A percentile compares a stretch with the other conserved stretches of the same genome.
Conservation (phyloP, 2,888 invertebrate species). For the Chaitophorus viminalis region DNA sequence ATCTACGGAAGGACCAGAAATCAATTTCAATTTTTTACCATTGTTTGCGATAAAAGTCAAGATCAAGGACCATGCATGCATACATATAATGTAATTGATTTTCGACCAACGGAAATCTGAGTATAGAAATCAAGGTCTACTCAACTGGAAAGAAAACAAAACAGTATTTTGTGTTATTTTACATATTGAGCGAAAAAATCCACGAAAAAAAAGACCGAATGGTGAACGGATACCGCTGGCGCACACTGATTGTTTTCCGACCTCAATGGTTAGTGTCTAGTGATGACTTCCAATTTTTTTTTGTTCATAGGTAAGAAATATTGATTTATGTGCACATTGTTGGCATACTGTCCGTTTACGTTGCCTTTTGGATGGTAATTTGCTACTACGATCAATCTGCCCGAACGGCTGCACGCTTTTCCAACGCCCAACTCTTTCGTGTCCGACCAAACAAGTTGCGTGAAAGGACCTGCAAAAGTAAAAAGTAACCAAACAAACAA, state of each 20-base stretch:
- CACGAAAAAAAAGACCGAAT: neutral
- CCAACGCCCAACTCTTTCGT: constrained; percentile 83
- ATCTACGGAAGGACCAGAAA: no score
- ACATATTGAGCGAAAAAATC: neutral
- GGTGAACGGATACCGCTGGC: neutral
- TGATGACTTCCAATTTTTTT: constrained; percentile 19
- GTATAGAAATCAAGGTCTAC: no score
- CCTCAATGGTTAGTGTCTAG: neutral
- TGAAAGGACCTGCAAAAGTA: constrained; percentile 79
- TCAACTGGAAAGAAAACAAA: no score
- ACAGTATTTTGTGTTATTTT: no score
- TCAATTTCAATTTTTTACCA: no score
- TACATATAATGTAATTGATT: no score
- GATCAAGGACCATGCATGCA: no score
- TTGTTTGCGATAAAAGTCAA: no score
- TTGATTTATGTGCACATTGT: constrained; percentile 72
- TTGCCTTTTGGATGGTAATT: constrained; percentile 87
- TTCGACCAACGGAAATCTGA: no score
- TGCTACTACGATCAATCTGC: constrained; percentile 84
- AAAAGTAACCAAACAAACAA: neutral
- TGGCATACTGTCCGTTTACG: constrained; percentile 77
- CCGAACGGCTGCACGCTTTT: constrained; percentile 80
- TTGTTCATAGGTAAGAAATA: constrained; percentile 21
- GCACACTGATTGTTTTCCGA: neutral
- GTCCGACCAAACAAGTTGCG: constrained; percentile 85